Percentiles rank a stretch among this genome's conserved stretches.
These are phyloP conservation scores for Phengaris arion DNA, from an alignment of 2,888 invertebrate species.

Conservation along the genomic window DNA sequence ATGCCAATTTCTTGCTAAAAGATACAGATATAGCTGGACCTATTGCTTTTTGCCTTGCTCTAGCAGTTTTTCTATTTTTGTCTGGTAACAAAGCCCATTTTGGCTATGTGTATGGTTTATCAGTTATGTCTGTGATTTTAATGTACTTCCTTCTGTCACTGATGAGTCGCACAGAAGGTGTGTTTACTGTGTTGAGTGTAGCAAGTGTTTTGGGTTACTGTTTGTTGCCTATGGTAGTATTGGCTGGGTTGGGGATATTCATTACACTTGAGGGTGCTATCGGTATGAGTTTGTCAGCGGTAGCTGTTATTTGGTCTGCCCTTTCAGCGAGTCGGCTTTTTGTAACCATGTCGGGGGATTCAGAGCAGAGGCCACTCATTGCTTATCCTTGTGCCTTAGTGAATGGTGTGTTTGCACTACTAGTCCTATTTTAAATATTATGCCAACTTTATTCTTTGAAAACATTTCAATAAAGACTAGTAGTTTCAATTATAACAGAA, in stretches of 20 bases:
- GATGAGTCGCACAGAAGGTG: slow-evolving; percentile 85
- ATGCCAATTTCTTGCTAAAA: slow-evolving; percentile 86
- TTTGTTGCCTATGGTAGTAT: slow-evolving; percentile 93
- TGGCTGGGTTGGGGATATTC: slow-evolving; percentile 89
- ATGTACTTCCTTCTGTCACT: slow-evolving; percentile 92
- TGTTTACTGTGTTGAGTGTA: slow-evolving; percentile 87
- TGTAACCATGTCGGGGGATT: slow-evolving; percentile 92
- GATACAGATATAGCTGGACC: slow-evolving; percentile 96
- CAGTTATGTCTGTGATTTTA: slow-evolving; percentile 91
- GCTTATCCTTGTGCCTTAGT: slow-evolving; percentile 96
- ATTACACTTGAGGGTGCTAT: slow-evolving; percentile 85
- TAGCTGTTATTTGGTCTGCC: slow-evolving; percentile 92
- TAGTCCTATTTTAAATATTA: slow-evolving; percentile 89
- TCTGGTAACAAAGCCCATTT: slow-evolving; percentile 91
- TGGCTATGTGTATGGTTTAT: slow-evolving; percentile 96
- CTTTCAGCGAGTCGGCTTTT: slow-evolving; percentile 95
- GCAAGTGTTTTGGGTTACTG: slow-evolving; percentile 96
- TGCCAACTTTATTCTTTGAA: not conserved
- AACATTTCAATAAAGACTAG: not conserved
- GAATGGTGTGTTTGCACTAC: slow-evolving; percentile 94
- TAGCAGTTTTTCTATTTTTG: slow-evolving; percentile 83
- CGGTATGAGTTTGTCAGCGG: slow-evolving; percentile 83
- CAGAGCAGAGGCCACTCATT: slow-evolving; percentile 90
- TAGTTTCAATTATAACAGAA: not conserved
- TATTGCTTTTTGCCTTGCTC: slow-evolving; percentile 89